A percentile compares a stretch with the other conserved stretches of the same genome.
phyloP scores from a whole-genome alignment of 2,888 invertebrate genomes.

The Sinentomon sp. region DNA sequence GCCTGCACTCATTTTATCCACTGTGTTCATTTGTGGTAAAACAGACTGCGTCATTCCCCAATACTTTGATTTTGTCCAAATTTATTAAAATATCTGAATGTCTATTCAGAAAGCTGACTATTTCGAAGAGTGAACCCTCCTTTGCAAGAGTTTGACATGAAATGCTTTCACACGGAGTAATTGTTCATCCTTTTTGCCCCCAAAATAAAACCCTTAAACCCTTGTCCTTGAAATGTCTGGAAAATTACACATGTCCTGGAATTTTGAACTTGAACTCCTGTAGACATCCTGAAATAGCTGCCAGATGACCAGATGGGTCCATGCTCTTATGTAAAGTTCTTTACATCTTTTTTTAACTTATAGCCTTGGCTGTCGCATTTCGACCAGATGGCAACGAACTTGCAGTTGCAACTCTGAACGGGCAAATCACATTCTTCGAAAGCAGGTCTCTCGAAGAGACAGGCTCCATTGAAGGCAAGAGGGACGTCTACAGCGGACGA shows the following conservation, averaged over 20 bases:
- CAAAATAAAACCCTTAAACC: no score
- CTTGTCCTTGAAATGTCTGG: no score
- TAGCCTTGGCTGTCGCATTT: slow-evolving; percentile 39
- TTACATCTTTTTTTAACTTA: slow-evolving; percentile 1
- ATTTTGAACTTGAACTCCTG: no score
- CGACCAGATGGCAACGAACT: slow-evolving; percentile 76
- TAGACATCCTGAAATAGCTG: background rate
- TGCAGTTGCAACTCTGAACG: slow-evolving; percentile 72
- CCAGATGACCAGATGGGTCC: background rate
- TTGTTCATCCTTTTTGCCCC: no score
- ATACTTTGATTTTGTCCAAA: no score
- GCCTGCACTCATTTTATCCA: background rate
- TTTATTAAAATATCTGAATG: no score
- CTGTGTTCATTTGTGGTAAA: background rate
- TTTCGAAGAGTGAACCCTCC: no score
- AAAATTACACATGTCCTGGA: no score
- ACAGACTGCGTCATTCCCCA: background rate
- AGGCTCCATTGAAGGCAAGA: slow-evolving; percentile 56
- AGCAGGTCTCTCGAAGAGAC: slow-evolving; percentile 37
- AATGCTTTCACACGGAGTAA: no score
- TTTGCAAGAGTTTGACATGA: no score
- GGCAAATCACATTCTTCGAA: slow-evolving; percentile 54
- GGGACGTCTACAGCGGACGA: slow-evolving; percentile 63
- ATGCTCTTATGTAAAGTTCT: slow-evolving; percentile 3
- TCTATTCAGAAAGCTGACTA: no score